Evolutionary conservation across 2,113 vertebrate genomes (phyloP).

Genomic region (Sinocyclocheilus maitianheensis): DNA sequence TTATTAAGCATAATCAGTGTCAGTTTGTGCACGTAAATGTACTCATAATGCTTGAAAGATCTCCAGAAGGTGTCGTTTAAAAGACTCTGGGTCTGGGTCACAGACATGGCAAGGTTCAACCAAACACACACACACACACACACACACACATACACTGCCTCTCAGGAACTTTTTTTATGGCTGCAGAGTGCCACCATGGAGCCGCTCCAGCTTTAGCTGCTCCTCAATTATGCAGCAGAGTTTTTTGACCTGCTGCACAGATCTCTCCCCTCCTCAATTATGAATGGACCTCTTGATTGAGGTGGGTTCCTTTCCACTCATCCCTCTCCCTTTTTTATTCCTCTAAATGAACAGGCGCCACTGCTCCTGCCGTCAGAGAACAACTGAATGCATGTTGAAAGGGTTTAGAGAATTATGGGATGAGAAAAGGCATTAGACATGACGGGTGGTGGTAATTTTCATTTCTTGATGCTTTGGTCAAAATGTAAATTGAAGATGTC

Average conservation of each 20-base stretch:
- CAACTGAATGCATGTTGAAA: slow-evolving; percentile 35
- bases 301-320: slow-evolving; percentile 54
- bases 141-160: slow-evolving; percentile 39
- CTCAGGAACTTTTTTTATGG: slow-evolving; percentile 55
- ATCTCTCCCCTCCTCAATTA: slow-evolving; percentile 64
- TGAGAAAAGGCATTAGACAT: slow-evolving; percentile 40
- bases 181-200: slow-evolving; percentile 61
- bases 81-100: not conserved
- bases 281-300: slow-evolving; percentile 64
- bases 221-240: slow-evolving; percentile 68
- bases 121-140: slow-evolving; percentile 30
- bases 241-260: slow-evolving; percentile 65
- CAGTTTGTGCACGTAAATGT: not conserved
- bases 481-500: slow-evolving; percentile 28
- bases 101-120: slow-evolving; percentile 21
- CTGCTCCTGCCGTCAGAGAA: slow-evolving; percentile 47
- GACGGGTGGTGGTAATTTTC: slow-evolving; percentile 44
- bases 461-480: slow-evolving; percentile 2
- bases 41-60: slow-evolving; percentile 6
- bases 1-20: not conserved
- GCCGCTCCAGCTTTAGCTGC: slow-evolving; percentile 57
- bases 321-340: slow-evolving; percentile 24
- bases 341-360: slow-evolving; percentile 57
- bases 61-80: not conserved
- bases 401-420: slow-evolving; percentile 39